A percentile compares a stretch with the other conserved stretches of the same genome.
Evolutionary conservation across 2,888 invertebrate genomes (phyloP).

Genomic region (Ichneumoninae sp.): DNA sequence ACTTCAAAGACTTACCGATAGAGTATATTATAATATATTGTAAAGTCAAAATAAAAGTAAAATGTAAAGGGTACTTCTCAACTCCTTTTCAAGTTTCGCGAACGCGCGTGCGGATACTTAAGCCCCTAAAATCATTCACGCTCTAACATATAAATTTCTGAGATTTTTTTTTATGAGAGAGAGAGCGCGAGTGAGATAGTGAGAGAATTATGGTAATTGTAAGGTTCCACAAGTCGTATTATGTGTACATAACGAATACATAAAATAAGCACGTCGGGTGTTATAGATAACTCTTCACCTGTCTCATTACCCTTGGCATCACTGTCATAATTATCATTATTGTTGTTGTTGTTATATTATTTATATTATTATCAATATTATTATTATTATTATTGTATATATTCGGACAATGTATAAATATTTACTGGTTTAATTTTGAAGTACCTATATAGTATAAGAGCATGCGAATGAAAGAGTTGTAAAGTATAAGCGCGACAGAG

Average conservation of each 20-base stretch:
- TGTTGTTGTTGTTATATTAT: no score
- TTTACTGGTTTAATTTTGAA: slow-evolving; percentile 53
- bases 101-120: slow-evolving; percentile 54
- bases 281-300: slow-evolving; percentile 28
- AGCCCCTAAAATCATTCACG: slow-evolving; percentile 17
- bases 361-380: no score
- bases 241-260: slow-evolving; percentile 42
- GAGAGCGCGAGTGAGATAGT: not conserved
- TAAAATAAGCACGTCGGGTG: slow-evolving; percentile 59
- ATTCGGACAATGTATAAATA: slow-evolving; percentile 26
- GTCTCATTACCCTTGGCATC: slow-evolving; percentile 41
- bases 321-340: slow-evolving; percentile 4
- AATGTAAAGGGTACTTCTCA: slow-evolving; percentile 40
- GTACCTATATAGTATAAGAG: slow-evolving; percentile 29
- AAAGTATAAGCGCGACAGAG: not conserved
- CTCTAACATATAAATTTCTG: slow-evolving; percentile 48
- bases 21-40: not conserved
- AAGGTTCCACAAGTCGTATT: slow-evolving; percentile 37
- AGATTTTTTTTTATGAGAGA: slow-evolving; percentile 22
- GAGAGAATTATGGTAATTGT: slow-evolving; percentile 60
- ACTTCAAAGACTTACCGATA: slow-evolving; percentile 6
- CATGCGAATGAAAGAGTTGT: slow-evolving; percentile 6
- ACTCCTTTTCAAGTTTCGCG: not conserved
- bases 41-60: slow-evolving; percentile 5
- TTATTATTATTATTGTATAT: no score